phyloP scores from a whole-genome alignment of 2,113 vertebrate genomes.

The Etheostoma cragini region DNA sequence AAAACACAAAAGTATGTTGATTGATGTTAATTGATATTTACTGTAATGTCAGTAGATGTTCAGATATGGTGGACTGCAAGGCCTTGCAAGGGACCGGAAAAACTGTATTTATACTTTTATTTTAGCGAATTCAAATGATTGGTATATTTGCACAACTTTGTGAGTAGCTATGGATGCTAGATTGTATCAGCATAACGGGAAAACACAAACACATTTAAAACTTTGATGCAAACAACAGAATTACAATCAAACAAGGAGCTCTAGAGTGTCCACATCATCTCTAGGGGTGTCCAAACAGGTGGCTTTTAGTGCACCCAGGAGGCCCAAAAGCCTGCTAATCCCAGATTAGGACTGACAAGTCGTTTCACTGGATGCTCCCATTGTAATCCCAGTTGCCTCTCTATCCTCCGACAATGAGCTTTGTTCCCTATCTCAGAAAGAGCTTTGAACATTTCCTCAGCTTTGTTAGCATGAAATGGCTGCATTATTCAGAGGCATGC shows the following conservation, averaged over 20 bases:
- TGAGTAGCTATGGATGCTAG: neutral
- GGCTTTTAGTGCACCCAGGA: constrained; percentile 74
- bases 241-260: constrained; percentile 43
- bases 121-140: neutral
- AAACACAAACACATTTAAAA: constrained; percentile 16
- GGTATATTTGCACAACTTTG: neutral
- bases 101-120: neutral
- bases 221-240: constrained; percentile 46
- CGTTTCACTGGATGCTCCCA: constrained; percentile 62
- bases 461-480: constrained; percentile 55
- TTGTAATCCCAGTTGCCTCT: constrained; percentile 74
- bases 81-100: neutral
- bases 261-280: constrained; percentile 55
- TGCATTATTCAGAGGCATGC: constrained; percentile 76
- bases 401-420: constrained; percentile 73
- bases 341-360: constrained; percentile 79
- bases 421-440: constrained; percentile 65
- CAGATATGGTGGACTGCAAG: too few species aligned
- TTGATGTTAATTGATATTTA: neutral
- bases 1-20: constrained; percentile 4
- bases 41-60: neutral
- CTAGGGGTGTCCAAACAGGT: constrained; percentile 72
- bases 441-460: constrained; percentile 56
- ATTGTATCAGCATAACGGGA: neutral
- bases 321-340: constrained; percentile 69